Evolutionary conservation across 2,797 vertebrate genomes (phyloP).

Genomic region (Eulemur mongoz): DNA sequence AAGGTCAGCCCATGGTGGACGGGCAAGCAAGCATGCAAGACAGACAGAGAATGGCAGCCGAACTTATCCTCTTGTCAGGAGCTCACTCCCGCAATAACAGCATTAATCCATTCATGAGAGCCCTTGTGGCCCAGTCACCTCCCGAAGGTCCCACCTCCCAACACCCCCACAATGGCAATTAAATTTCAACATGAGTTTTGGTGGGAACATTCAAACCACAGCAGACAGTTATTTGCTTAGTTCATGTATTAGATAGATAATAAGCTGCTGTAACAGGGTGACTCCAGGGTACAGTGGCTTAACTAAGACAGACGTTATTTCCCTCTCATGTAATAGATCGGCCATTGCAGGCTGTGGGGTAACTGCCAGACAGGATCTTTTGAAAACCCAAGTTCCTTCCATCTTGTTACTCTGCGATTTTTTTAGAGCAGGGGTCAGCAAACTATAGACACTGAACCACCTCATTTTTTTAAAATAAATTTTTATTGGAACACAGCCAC

Average conservation of each 20-base stretch:
- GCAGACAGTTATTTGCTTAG: not conserved
- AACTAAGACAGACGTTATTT: not conserved
- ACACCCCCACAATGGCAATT: not conserved
- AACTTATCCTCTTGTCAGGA: not conserved
- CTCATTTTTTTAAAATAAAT: not conserved
- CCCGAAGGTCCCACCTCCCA: not conserved
- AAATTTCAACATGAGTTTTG: not conserved
- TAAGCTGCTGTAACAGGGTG: too few species aligned
- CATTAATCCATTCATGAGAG: not conserved
- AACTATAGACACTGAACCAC: not conserved
- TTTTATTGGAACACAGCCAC: not conserved
- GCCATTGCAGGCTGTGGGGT: not conserved
- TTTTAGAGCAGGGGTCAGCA: not conserved
- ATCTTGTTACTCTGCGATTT: not conserved
- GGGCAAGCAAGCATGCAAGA: not conserved
- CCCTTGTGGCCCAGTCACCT: not conserved
- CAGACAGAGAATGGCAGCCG: not conserved
- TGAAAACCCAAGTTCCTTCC: not conserved
- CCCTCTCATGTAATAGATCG: not conserved
- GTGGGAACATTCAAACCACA: not conserved
- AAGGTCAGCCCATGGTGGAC: not conserved
- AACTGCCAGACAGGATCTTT: not conserved
- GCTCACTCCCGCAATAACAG: not conserved
- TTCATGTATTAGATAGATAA: not conserved
- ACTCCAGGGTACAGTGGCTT: not conserved